Conservation (phyloP, 1,140 invertebrate genomes). For the Zaprionus ornatus region DNA sequence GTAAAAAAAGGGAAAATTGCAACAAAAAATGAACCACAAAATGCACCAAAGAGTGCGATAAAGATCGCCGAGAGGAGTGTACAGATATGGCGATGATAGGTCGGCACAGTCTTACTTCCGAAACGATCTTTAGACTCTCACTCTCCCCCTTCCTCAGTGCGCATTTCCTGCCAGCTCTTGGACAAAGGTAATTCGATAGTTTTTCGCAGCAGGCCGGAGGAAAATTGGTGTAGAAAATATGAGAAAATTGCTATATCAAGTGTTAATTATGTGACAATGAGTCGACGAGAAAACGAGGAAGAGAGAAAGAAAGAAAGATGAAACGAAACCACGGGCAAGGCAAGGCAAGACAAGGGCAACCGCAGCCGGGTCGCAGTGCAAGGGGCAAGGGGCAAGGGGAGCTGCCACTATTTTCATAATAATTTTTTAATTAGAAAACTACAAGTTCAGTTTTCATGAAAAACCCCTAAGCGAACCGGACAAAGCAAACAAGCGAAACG, state of each 20-base stretch:
- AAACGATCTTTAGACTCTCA: conserved; percentile 11
- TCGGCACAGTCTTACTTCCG: conserved; percentile 56
- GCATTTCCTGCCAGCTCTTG: conserved; percentile 67
- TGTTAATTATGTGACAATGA: conserved; percentile 82
- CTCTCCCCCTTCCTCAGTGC: conserved; percentile 24
- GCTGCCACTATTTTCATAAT: conserved; percentile 57
- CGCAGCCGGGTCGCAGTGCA: no score
- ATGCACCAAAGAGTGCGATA: conserved; percentile 15
- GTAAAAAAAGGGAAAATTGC: conserved; percentile 14
- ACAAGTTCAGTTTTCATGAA: conserved; percentile 70
- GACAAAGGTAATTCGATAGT: conserved; percentile 68
- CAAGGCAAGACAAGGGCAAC: no score
- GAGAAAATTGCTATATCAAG: conserved; percentile 70
- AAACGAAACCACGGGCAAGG: background rate
- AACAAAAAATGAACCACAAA: conserved; percentile 21
- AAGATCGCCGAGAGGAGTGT: conserved; percentile 8
- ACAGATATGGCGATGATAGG: conserved; percentile 48
- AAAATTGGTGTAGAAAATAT: conserved; percentile 38
- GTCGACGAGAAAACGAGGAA: conserved; percentile 28
- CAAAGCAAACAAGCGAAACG: conserved; percentile 62
- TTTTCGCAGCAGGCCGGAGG: conserved; percentile 58
- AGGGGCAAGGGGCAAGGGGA: background rate
- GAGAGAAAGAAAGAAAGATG: background rate
- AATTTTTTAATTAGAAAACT: conserved; percentile 79
- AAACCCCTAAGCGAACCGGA: conserved; percentile 16